phyloP scores from a whole-genome alignment of 30 jellyfish, hydroid and myxozoan species.

The Aurelia aurita complex sp. Pacific region DNA sequence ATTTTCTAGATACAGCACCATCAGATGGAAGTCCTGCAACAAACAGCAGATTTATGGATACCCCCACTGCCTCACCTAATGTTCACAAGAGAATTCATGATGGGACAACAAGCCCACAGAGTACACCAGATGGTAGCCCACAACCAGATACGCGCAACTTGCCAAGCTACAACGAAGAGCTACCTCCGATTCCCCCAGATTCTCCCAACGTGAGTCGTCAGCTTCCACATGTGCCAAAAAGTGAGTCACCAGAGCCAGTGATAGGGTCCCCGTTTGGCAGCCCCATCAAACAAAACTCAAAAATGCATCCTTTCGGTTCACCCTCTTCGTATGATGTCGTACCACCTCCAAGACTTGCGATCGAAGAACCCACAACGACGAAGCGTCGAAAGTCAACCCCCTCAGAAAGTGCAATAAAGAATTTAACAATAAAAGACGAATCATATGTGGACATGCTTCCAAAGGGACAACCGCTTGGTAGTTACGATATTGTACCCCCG shows the following conservation, averaged over 20 bases:
- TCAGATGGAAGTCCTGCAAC: too few species aligned
- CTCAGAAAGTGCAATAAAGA: constrained; percentile 41
- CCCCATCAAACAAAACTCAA: constrained; percentile 18
- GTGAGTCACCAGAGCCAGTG: constrained; percentile 6
- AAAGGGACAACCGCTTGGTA: neutral
- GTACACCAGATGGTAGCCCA: neutral
- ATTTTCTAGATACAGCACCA: too few species aligned
- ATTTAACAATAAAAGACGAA: constrained; percentile 42
- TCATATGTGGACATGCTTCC: constrained; percentile 63
- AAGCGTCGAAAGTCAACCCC: constrained; percentile 8
- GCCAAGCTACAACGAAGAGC: constrained; percentile 44
- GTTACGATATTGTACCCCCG: constrained; percentile 69
- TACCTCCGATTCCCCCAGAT: constrained; percentile 58
- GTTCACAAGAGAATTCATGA: neutral
- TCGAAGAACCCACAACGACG: neutral
- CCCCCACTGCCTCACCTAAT: constrained; percentile 1
- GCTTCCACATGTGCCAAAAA: constrained; percentile 1
- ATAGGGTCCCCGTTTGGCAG: constrained; percentile 1
- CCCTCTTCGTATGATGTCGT: constrained; percentile 46
- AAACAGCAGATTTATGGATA: constrained; percentile 9
- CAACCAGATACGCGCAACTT: neutral
- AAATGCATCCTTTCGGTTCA: neutral
- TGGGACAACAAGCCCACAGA: neutral
- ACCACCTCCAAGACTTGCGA: constrained; percentile 43
- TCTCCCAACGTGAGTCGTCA: constrained; percentile 3